These are phyloP conservation scores for Agriopis marginaria DNA, from an alignment of 2,888 invertebrate genomes.

Conservation along the genomic window DNA sequence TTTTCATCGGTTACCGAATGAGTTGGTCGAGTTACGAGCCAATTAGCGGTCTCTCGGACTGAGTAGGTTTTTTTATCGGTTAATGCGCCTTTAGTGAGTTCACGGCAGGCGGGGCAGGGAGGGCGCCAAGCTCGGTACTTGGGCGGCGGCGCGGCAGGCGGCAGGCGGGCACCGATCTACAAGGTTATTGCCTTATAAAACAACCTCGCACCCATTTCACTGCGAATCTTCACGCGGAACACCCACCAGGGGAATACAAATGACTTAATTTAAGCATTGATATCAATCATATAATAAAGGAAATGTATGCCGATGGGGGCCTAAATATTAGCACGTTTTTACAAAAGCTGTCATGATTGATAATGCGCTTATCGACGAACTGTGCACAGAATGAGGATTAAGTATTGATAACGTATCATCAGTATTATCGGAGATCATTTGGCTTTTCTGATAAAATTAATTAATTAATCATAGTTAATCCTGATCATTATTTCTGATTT, in stretches of 20 bases:
- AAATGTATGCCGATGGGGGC: constrained; percentile 28
- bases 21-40: constrained; percentile 58
- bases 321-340: constrained; percentile 30
- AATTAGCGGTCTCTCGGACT: constrained; percentile 59
- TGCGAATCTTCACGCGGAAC: constrained; percentile 42
- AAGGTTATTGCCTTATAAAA: constrained; percentile 51
- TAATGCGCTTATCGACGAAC: constrained; percentile 13
- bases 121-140: neutral
- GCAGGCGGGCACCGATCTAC: constrained; percentile 9
- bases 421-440: constrained; percentile 28
- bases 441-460: constrained; percentile 17
- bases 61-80: constrained; percentile 54
- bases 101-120: constrained; percentile 41
- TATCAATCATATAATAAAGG: constrained; percentile 36
- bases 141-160: neutral
- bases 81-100: constrained; percentile 41
- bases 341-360: constrained; percentile 22
- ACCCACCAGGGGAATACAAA: constrained; percentile 41
- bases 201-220: constrained; percentile 43
- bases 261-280: constrained; percentile 34
- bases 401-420: constrained; percentile 18
- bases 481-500: neutral
- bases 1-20: constrained; percentile 48
- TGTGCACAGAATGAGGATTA: neutral
- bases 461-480: constrained; percentile 7